Base-by-base conservation (phyloP, 2,797 vertebrate species). In the Xenops minutus region DNA sequence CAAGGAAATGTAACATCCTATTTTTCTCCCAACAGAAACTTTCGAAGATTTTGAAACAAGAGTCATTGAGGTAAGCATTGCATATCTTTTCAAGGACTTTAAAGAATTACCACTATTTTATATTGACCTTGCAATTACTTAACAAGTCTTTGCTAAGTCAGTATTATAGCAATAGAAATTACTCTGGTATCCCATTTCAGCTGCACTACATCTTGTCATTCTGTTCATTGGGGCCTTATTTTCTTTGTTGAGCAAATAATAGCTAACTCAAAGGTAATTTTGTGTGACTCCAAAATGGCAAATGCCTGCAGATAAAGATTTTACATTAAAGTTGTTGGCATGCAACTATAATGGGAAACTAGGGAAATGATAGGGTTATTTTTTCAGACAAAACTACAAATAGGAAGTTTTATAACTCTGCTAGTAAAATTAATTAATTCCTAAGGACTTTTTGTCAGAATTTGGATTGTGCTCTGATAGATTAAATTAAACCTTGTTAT, bases 41-140 rank as follows among this genome's bases (percentile, higher is more conserved):
- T 99, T 98, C 0, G 98, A 99, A 85, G 98, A 98, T 86, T 99
- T 99, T 96, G 99, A 99, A 94, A 96, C 98, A 8, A 98, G 99
- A 62, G 97, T 99, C 92, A 98, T 99, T 73, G 99, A 99, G 99
- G 99, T 99, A 97, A 98, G 99, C 37, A 18, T 32, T 92, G 69
- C 80, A 79, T 7, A 91, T 71, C 37, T 86, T 37, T 62, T 51
- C 48, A 79, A 69, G 32, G 30, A 36, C 59, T 89, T 56, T 7
- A 73, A 61, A 36, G 55, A 48, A 46, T 51, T 54, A 14, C 9
- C 37, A 36, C 15, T 72, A 2, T 63, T 84, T 66, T 61, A 5
- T 75, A 26, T 21, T 79, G 56, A 37, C 37, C 52, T 72, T 73
- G 17, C 27, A 82, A 6, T 91, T 91, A 48, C 62, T 90, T 88